Evolutionary conservation across 2,113 vertebrate genomes (phyloP).

Genomic region (Microcebus ravelobensis): DNA sequence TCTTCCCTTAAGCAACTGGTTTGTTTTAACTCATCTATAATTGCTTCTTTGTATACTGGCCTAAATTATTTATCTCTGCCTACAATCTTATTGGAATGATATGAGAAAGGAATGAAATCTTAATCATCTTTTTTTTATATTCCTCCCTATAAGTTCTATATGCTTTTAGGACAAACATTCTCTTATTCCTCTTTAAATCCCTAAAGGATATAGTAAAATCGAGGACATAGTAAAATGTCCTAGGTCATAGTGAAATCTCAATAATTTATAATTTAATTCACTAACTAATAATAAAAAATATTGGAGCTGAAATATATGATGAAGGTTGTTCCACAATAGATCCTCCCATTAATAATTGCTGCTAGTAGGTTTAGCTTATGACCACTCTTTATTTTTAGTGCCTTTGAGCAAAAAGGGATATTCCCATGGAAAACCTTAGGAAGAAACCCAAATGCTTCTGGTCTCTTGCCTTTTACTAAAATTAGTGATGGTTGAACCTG

Average conservation of each 20-base stretch:
- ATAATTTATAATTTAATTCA: background rate
- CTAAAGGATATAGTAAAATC: background rate
- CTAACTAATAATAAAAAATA: background rate
- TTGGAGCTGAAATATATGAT: background rate
- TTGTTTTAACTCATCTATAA: background rate
- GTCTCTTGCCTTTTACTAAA: background rate
- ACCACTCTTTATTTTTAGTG: background rate
- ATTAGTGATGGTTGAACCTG: background rate
- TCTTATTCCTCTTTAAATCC: background rate
- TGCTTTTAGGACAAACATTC: background rate
- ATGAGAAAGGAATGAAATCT: background rate
- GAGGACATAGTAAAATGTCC: background rate
- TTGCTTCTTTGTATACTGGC: background rate
- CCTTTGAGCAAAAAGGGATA: background rate
- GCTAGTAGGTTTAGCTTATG: background rate
- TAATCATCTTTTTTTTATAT: background rate
- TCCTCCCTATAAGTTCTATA: background rate
- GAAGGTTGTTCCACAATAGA: background rate
- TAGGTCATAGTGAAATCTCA: background rate
- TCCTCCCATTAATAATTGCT: background rate
- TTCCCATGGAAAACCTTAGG: background rate
- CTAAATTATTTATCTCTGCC: background rate
- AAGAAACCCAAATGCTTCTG: background rate
- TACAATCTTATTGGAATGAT: background rate
- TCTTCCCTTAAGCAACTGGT: background rate